Evolutionary conservation across 1,140 invertebrate genomes (phyloP).

Genomic region (Dryas iulia): DNA sequence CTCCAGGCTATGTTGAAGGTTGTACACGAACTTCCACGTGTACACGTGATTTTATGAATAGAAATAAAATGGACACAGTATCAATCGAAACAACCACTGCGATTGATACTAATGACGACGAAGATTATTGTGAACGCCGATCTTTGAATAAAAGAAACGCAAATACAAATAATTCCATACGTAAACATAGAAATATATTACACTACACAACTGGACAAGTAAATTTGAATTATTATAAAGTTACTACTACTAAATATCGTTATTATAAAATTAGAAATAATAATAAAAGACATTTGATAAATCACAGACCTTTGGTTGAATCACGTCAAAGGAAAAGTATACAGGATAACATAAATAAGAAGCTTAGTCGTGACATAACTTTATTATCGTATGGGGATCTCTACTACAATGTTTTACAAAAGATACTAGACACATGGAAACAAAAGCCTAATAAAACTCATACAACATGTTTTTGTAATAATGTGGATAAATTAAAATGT

Average conservation of each 20-base stretch:
- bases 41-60: conserved; percentile 59
- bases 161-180: conserved; percentile 10
- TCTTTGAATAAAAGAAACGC: conserved; percentile 57
- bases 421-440: conserved; percentile 43
- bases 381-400: conserved; percentile 49
- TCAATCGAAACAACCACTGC: conserved; percentile 24
- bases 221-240: neutral
- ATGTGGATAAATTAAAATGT: conserved; percentile 11
- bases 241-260: neutral
- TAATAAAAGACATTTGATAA: neutral
- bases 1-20: conserved; percentile 66
- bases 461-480: conserved; percentile 44
- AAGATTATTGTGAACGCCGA: conserved; percentile 69
- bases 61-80: conserved; percentile 54
- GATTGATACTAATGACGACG: conserved; percentile 40
- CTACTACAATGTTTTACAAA: conserved; percentile 52
- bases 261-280: neutral
- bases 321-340: neutral
- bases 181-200: neutral
- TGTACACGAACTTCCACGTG: conserved; percentile 69
- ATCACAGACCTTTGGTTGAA: neutral
- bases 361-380: neutral
- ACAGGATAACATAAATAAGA: conserved; percentile 20
- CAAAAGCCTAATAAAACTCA: conserved; percentile 22
- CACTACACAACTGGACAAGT: neutral